Conservation (phyloP, 2,113 vertebrate genomes). For the Mesitornis unicolor region DNA sequence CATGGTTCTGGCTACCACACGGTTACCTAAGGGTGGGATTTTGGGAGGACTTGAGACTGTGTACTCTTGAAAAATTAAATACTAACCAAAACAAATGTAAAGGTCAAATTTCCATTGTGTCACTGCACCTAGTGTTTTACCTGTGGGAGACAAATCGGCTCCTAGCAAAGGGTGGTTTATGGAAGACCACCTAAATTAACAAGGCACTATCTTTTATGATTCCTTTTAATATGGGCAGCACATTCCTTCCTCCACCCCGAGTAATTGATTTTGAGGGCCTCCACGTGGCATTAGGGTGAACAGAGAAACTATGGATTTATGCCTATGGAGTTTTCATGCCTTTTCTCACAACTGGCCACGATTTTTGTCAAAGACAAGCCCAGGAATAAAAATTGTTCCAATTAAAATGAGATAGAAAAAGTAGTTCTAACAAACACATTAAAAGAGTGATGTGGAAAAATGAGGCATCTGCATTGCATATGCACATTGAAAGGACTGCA, state of each 20-base stretch:
- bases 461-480: background rate
- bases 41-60: background rate
- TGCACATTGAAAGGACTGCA: too few relatives aligned
- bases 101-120: background rate
- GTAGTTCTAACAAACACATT: background rate
- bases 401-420: background rate
- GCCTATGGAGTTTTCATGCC: background rate
- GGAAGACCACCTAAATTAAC: background rate
- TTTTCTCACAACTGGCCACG: background rate
- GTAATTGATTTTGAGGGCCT: background rate
- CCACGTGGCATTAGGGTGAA: background rate
- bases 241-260: background rate
- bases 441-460: background rate
- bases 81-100: background rate
- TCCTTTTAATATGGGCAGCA: background rate
- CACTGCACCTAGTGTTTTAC: background rate
- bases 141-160: background rate
- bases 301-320: background rate
- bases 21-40: background rate
- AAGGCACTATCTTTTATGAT: background rate
- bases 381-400: background rate
- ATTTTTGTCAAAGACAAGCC: background rate
- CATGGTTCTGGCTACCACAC: accelerated
- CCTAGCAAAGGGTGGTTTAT: background rate
- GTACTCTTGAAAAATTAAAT: background rate